These are phyloP conservation scores for Coregonus clupeaformis DNA, from an alignment of 2,113 vertebrate species.

Conservation along the genomic window DNA sequence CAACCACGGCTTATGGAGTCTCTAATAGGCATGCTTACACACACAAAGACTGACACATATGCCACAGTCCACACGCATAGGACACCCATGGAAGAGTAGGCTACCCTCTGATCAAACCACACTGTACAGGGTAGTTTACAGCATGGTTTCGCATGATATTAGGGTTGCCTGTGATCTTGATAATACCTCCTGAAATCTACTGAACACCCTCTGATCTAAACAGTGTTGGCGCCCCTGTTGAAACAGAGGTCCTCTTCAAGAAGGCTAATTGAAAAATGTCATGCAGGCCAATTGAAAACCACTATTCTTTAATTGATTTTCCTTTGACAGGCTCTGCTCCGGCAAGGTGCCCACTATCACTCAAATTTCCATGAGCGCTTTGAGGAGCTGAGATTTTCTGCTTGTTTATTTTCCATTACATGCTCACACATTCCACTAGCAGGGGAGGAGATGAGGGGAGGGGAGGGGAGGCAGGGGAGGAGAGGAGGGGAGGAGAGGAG, in stretches of 20 bases:
- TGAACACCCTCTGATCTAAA: too few relatives aligned
- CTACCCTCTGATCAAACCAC: background rate
- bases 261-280: background rate
- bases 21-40: slow-evolving; percentile 9
- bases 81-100: background rate
- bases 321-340: background rate
- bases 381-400: background rate
- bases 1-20: slow-evolving; percentile 2
- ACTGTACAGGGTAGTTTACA: background rate
- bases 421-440: slow-evolving; percentile 21
- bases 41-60: background rate
- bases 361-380: background rate
- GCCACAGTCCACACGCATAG: background rate
- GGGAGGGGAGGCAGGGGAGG: slow-evolving; percentile 13
- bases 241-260: background rate
- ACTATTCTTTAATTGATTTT: background rate
- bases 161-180: too few relatives aligned
- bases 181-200: too few relatives aligned
- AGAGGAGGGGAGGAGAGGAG: too few relatives aligned
- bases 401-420: slow-evolving; percentile 25
- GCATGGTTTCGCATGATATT: background rate
- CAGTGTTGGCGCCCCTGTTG: background rate
- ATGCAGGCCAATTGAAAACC: background rate
- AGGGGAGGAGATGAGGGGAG: background rate
- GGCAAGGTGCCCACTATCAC: slow-evolving; percentile 11